A percentile compares a stretch with the other conserved stretches of the same genome.
Evolutionary conservation across 1,140 invertebrate genomes (phyloP).

Genomic region (Arctopsyche grandis): DNA sequence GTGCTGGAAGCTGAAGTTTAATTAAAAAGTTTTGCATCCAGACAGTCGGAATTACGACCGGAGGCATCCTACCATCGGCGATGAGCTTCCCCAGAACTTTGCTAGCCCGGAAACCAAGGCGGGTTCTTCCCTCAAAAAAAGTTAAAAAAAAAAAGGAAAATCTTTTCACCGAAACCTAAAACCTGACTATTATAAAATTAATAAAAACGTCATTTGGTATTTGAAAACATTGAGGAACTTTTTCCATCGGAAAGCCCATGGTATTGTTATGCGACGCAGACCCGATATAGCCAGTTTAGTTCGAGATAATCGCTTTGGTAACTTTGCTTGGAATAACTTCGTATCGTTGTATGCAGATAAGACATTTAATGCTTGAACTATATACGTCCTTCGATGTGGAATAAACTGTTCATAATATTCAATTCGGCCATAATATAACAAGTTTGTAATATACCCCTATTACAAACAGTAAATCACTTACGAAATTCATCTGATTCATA

Average conservation of each 20-base stretch:
- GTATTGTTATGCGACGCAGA: too few relatives aligned
- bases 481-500: too few relatives aligned
- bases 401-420: constrained; percentile 6
- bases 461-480: too few relatives aligned
- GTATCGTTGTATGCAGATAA: background rate
- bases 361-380: background rate
- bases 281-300: background rate
- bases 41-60: constrained; percentile 46
- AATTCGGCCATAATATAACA: background rate
- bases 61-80: constrained; percentile 21
- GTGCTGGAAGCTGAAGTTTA: constrained; percentile 39
- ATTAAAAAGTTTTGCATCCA: constrained; percentile 50
- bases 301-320: constrained; percentile 7
- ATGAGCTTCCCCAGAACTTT: constrained; percentile 17
- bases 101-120: background rate
- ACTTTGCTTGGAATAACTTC: background rate
- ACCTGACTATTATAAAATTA: too few relatives aligned
- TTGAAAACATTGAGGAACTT: background rate
- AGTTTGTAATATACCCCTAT: background rate
- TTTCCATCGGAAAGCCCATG: too few relatives aligned
- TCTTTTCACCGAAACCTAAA: too few relatives aligned
- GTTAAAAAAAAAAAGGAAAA: background rate
- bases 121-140: background rate
- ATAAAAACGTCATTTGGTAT: background rate
- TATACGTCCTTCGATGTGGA: constrained; percentile 1